Conservation (phyloP, 2,113 vertebrate genomes). For the Ardeotis arabs region DNA sequence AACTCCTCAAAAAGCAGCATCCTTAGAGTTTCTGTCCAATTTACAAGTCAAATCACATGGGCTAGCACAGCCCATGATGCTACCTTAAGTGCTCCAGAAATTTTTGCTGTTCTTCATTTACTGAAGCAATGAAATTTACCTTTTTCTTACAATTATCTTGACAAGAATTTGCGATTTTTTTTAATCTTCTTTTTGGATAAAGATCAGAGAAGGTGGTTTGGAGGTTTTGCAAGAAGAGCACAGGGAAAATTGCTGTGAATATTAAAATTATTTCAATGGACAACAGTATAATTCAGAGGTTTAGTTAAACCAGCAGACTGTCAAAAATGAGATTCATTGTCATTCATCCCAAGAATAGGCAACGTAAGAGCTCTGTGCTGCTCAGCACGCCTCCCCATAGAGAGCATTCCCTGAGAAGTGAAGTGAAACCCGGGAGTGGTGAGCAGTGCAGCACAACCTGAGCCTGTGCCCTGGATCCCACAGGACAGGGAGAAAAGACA, state of each 20-base stretch:
- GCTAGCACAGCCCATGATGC: background rate
- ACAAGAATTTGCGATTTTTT: constrained; percentile 31
- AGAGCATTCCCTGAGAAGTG: background rate
- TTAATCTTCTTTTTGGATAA: constrained; percentile 32
- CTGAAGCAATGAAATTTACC: background rate
- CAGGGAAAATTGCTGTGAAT: constrained; percentile 30
- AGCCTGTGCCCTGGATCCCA: background rate
- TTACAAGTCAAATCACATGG: constrained; percentile 57
- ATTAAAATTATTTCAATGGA: constrained; percentile 40
- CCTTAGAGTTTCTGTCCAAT: constrained; percentile 37
- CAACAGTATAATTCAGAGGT: constrained; percentile 46
- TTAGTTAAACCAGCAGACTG: constrained; percentile 60
- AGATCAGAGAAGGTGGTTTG: constrained; percentile 29
- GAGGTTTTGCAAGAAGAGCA: constrained; percentile 35
- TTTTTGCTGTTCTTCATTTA: constrained; percentile 21
- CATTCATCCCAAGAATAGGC: constrained; percentile 24
- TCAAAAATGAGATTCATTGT: constrained; percentile 49
- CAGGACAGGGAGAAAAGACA: background rate
- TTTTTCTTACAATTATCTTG: constrained; percentile 21
- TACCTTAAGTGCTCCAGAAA: constrained; percentile 29
- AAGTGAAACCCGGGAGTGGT: background rate
- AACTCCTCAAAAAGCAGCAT: constrained; percentile 20
- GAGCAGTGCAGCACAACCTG: background rate
- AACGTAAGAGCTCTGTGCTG: background rate
- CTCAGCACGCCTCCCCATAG: background rate